Conservation (phyloP, 2,113 vertebrate genomes). For the Muntiacus reevesi region DNA sequence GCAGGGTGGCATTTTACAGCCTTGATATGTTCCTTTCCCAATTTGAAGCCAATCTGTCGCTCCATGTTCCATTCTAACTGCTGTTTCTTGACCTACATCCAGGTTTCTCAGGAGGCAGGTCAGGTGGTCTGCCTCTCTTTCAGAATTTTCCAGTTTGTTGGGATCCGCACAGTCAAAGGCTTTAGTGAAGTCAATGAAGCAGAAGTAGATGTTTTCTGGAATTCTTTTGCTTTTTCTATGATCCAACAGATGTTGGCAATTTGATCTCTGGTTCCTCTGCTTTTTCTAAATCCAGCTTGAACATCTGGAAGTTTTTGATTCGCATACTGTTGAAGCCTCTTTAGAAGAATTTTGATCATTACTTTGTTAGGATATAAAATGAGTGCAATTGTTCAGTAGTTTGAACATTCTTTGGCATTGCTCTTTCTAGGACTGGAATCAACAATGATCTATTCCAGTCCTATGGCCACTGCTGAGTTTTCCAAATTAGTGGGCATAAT, state of each 20-base stretch:
- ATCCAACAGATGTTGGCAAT: neutral
- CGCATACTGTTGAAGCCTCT: neutral
- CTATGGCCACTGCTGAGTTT: neutral
- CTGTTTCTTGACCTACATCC: neutral
- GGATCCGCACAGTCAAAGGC: neutral
- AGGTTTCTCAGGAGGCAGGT: neutral
- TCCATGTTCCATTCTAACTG: neutral
- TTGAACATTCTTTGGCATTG: neutral
- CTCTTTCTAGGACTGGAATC: neutral
- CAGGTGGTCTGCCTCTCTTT: neutral
- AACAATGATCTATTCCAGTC: neutral
- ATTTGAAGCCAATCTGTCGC: neutral
- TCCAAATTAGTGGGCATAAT: neutral
- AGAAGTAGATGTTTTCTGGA: neutral
- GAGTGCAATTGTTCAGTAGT: neutral
- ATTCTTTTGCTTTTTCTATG: neutral
- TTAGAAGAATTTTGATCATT: neutral
- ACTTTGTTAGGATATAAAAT: neutral
- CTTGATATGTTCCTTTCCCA: neutral
- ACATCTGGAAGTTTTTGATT: neutral
- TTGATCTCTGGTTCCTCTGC: neutral
- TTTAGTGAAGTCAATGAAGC: neutral
- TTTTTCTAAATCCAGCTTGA: neutral
- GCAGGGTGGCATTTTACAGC: neutral
- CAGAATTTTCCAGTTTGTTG: neutral